Evolutionary conservation across 2,797 vertebrate species (phyloP).

Genomic region (Thunnus albacares): DNA sequence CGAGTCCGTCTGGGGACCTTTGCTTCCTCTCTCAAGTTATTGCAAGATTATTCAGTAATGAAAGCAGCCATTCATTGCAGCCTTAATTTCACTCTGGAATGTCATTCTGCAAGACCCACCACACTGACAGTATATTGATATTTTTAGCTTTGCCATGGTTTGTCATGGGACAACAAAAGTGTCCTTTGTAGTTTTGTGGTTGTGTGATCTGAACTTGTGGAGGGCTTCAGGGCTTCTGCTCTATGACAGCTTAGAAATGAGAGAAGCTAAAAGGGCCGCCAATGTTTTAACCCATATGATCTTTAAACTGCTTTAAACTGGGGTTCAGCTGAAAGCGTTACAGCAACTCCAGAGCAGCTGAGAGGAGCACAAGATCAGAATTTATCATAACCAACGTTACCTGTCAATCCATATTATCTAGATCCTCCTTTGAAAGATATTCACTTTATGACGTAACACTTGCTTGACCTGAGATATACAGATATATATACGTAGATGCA

Average conservation of each 20-base stretch:
- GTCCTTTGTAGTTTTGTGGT: slow-evolving; percentile 55
- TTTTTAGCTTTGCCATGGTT: slow-evolving; percentile 58
- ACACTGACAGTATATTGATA: slow-evolving; percentile 29
- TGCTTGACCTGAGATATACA: slow-evolving; percentile 30
- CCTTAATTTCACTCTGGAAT: not conserved
- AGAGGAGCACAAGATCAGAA: slow-evolving; percentile 28
- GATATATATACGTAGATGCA: slow-evolving; percentile 45
- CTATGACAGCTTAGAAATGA: slow-evolving; percentile 41
- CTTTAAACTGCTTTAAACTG: slow-evolving; percentile 3
- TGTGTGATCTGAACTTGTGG: slow-evolving; percentile 63
- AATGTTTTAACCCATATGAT: slow-evolving; percentile 30
- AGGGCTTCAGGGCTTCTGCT: slow-evolving; percentile 44
- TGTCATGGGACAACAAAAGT: slow-evolving; percentile 72
- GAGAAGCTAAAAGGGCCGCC: slow-evolving; percentile 28
- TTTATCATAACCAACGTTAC: slow-evolving; percentile 35
- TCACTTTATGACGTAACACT: slow-evolving; percentile 31
- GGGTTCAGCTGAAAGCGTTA: not conserved
- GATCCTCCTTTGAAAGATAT: slow-evolving; percentile 6
- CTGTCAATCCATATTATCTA: slow-evolving; percentile 34
- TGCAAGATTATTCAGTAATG: slow-evolving; percentile 5
- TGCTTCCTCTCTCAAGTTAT: not conserved
- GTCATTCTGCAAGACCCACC: slow-evolving; percentile 20
- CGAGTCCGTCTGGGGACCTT: too few relatives aligned
- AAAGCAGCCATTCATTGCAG: slow-evolving; percentile 3
- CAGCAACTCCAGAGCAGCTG: slow-evolving; percentile 4